Conservation (phyloP, 2,113 vertebrate genomes). For the Proterorhinus semilunaris region DNA sequence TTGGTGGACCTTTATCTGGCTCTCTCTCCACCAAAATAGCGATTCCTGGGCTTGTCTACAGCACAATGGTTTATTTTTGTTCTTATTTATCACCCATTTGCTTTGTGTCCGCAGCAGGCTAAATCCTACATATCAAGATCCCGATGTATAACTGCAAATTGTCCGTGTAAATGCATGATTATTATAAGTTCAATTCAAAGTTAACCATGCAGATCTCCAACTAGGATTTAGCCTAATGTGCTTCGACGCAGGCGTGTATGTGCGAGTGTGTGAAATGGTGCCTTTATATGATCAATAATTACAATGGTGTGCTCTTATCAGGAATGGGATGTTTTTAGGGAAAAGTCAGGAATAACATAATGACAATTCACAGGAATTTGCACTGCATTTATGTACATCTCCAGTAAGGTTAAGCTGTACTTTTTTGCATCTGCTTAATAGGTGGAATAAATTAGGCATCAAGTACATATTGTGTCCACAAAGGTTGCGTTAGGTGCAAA, state of each 20-base stretch:
- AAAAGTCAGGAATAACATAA: conserved; percentile 1
- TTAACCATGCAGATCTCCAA: conserved; percentile 38
- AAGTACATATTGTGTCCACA: neutral
- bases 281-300: conserved; percentile 51
- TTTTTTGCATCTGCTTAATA: no score
- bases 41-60: conserved; percentile 14
- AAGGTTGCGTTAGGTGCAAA: no score
- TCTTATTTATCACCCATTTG: conserved; percentile 4
- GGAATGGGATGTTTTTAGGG: neutral
- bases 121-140: conserved; percentile 38
- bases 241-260: conserved; percentile 18
- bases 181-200: conserved; percentile 44
- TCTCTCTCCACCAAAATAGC: conserved; percentile 7
- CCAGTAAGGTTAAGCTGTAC: no score
- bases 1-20: conserved; percentile 27
- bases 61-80: conserved; percentile 16
- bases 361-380: neutral
- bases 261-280: conserved; percentile 31
- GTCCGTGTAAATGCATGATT: conserved; percentile 55
- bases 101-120: conserved; percentile 21
- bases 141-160: conserved; percentile 41
- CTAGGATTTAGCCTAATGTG: conserved; percentile 33
- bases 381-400: neutral
- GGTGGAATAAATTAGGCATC: neutral
- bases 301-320: conserved; percentile 13